Evolutionary conservation across 2,888 invertebrate species (phyloP).

Genomic region (Koerneria pararmatus): DNA sequence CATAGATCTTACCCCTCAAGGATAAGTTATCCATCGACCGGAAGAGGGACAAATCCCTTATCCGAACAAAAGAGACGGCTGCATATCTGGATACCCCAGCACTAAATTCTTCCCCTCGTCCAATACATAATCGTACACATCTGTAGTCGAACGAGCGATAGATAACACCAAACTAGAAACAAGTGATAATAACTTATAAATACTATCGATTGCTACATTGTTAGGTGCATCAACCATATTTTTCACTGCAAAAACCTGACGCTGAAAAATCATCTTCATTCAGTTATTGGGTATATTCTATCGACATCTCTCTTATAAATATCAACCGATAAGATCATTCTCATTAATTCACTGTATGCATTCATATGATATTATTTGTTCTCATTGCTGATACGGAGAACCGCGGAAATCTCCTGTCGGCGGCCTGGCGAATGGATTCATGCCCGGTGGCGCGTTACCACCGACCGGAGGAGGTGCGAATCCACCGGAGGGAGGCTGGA

Average conservation of each 20-base stretch:
- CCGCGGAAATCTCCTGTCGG: slow-evolving; percentile 34
- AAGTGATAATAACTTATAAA: too few relatives aligned
- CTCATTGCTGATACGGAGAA: slow-evolving; percentile 42
- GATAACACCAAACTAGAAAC: not conserved
- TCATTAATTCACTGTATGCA: not conserved
- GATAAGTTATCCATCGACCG: too few relatives aligned
- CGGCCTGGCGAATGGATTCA: slow-evolving; percentile 41
- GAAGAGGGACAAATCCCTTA: too few relatives aligned
- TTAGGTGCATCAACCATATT: too few relatives aligned
- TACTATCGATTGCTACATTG: too few relatives aligned
- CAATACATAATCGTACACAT: too few relatives aligned
- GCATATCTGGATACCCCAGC: too few relatives aligned
- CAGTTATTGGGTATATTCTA: not conserved
- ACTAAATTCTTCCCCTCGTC: too few relatives aligned
- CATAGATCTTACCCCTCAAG: not conserved
- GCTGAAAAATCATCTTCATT: too few relatives aligned
- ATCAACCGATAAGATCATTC: not conserved
- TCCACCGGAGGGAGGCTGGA: slow-evolving; percentile 23
- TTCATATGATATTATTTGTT: not conserved
- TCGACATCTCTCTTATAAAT: not conserved
- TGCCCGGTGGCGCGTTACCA: slow-evolving; percentile 28
- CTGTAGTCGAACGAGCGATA: too few relatives aligned
- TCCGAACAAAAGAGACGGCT: too few relatives aligned
- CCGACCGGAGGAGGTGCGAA: slow-evolving; percentile 27
- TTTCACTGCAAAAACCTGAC: too few relatives aligned